Percentiles rank a stretch among this genome's conserved stretches.
Conservation (phyloP, 2,888 invertebrate species). For the Ochropacha duplaris region DNA sequence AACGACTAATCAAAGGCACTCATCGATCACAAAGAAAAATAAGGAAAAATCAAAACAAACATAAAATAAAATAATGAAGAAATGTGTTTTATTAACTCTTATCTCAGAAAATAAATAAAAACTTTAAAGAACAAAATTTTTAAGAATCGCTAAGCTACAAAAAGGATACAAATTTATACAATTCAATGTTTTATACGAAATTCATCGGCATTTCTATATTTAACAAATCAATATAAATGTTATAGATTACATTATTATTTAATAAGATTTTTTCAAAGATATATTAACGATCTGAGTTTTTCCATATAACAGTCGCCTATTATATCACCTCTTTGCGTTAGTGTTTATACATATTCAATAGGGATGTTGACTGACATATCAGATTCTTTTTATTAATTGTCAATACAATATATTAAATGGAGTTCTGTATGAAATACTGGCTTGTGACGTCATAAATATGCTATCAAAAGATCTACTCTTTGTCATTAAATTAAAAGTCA, state of each 20-base stretch:
- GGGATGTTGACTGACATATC: too few species aligned
- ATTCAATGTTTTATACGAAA: constrained; percentile 24
- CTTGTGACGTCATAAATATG: too few species aligned
- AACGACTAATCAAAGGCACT: constrained; percentile 9
- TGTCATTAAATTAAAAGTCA: too few species aligned
- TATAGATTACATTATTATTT: constrained; percentile 18
- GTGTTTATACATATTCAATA: background rate
- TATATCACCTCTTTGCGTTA: background rate
- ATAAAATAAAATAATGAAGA: constrained; percentile 27
- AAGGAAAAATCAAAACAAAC: constrained; percentile 17
- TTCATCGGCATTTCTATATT: constrained; percentile 7
- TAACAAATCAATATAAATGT: background rate
- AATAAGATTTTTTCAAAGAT: background rate
- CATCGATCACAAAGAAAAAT: constrained; percentile 4
- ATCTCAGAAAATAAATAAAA: constrained; percentile 57
- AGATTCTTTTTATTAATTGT: too few species aligned
- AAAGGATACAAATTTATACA: constrained; percentile 54
- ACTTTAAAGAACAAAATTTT: constrained; percentile 60
- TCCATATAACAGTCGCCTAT: background rate
- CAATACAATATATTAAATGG: too few species aligned
- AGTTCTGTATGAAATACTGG: too few species aligned
- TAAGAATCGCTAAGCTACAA: constrained; percentile 46
- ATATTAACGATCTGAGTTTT: constrained; percentile 1
- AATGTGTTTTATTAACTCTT: constrained; percentile 30
- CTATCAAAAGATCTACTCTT: too few species aligned